These are phyloP conservation scores for Dastarcus helophoroides DNA, from an alignment of 2,888 invertebrate species.

Conservation along the genomic window DNA sequence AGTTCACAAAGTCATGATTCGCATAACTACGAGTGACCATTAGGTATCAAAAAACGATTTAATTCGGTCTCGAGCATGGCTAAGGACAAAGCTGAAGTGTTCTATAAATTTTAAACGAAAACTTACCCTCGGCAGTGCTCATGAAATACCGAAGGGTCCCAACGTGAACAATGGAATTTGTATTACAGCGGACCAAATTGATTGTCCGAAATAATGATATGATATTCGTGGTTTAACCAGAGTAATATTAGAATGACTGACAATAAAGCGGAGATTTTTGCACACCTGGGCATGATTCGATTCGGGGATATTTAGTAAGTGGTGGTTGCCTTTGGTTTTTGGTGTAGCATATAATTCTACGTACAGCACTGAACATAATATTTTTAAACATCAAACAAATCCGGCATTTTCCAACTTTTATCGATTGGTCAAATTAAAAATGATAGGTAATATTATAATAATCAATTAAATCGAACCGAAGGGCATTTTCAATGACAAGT, in stretches of 20 bases:
- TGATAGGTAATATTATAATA: too few relatives aligned
- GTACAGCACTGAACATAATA: constrained; percentile 16
- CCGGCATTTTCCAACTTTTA: too few relatives aligned
- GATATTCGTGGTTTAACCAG: too few relatives aligned
- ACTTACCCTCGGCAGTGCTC: constrained; percentile 17
- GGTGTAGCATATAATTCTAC: constrained; percentile 8
- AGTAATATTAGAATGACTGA: background rate
- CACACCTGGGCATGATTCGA: constrained; percentile 17
- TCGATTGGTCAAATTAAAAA: too few relatives aligned
- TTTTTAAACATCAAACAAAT: too few relatives aligned
- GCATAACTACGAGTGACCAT: background rate
- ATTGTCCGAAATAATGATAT: too few relatives aligned
- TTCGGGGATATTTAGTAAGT: constrained; percentile 11
- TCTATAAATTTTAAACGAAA: constrained; percentile 12
- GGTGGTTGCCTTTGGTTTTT: constrained; percentile 15
- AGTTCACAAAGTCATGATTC: too few relatives aligned
- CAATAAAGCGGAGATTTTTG: constrained; percentile 15
- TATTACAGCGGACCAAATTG: constrained; percentile 11
- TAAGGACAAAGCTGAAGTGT: constrained; percentile 4
- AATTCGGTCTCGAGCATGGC: background rate
- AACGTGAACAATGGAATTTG: constrained; percentile 16
- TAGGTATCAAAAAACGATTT: constrained; percentile 2
- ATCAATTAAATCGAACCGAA: too few relatives aligned
- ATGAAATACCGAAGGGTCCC: constrained; percentile 15
- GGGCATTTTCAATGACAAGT: too few relatives aligned